These are phyloP conservation scores for Gymnorhina tibicen DNA, from an alignment of 2,113 vertebrate genomes.

Conservation along the genomic window DNA sequence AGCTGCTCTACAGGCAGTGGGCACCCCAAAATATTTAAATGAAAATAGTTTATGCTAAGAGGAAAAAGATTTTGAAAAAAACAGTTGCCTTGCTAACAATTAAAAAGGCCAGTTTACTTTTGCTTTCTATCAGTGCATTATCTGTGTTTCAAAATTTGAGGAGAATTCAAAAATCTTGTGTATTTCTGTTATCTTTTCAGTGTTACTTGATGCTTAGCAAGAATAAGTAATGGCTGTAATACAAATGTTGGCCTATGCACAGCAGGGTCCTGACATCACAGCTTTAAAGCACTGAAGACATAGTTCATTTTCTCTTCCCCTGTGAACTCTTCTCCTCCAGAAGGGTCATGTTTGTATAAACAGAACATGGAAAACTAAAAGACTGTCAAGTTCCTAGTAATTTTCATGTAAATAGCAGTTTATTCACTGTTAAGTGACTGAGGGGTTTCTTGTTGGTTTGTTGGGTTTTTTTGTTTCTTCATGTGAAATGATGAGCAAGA, in stretches of 20 bases:
- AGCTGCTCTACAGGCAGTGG: not conserved
- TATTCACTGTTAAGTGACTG: not conserved
- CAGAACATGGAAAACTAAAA: not conserved
- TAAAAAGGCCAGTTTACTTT: not conserved
- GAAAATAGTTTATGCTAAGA: not conserved
- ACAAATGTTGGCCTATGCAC: not conserved
- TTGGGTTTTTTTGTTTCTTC: not conserved
- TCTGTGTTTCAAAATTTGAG: not conserved
- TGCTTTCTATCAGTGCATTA: not conserved
- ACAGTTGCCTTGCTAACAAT: not conserved
- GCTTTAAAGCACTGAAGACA: not conserved
- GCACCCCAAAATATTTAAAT: not conserved
- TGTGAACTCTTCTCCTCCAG: not conserved
- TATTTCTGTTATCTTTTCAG: not conserved
- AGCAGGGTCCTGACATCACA: not conserved
- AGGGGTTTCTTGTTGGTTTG: not conserved
- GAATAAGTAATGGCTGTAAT: not conserved
- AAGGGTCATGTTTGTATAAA: not conserved
- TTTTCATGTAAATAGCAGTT: not conserved
- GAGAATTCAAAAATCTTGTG: not conserved
- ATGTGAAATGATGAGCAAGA: not conserved
- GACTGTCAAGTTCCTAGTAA: not conserved
- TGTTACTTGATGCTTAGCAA: not conserved
- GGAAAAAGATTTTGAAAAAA: not conserved
- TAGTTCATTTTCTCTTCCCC: not conserved